Percentiles rank a stretch among this genome's conserved stretches.
These are phyloP conservation scores for Syrmaticus mikado DNA, from an alignment of 2,113 vertebrate species.

Conservation along the genomic window DNA sequence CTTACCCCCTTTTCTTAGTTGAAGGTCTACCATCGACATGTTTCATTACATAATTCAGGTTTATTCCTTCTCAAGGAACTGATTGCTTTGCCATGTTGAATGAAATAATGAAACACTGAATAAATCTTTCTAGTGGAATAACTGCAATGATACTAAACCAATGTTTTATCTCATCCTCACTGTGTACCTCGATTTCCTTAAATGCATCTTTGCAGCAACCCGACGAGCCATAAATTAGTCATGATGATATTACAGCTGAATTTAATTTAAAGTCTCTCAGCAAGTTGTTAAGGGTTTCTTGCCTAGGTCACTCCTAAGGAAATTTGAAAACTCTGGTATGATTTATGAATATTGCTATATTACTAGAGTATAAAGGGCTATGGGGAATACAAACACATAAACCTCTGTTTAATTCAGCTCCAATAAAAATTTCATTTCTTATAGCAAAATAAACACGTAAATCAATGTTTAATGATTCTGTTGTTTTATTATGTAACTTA, in stretches of 20 bases:
- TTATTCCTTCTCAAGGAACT: not conserved
- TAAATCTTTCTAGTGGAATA: slow-evolving; percentile 31
- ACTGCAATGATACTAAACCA: not conserved
- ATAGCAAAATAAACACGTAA: slow-evolving; percentile 63
- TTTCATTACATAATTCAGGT: not conserved
- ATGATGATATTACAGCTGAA: slow-evolving; percentile 59
- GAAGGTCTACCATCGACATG: not conserved
- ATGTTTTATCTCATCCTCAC: slow-evolving; percentile 5
- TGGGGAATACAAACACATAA: slow-evolving; percentile 47
- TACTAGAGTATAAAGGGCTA: slow-evolving; percentile 10
- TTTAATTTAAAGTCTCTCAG: slow-evolving; percentile 62
- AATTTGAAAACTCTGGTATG: slow-evolving; percentile 53
- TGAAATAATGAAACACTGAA: not conserved
- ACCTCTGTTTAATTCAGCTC: slow-evolving; percentile 38
- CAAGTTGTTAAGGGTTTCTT: slow-evolving; percentile 62
- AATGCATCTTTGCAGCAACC: slow-evolving; percentile 18
- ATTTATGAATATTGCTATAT: slow-evolving; percentile 62
- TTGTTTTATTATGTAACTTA: not conserved
- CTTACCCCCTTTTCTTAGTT: not conserved
- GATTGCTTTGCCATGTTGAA: not conserved
- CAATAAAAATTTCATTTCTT: slow-evolving; percentile 57
- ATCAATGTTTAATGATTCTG: slow-evolving; percentile 30
- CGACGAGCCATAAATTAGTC: slow-evolving; percentile 52
- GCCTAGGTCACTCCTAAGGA: slow-evolving; percentile 54
- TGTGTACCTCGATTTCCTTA: slow-evolving; percentile 6